A percentile compares a stretch with the other conserved stretches of the same genome.
Conservation (phyloP, 2,797 vertebrate genomes). For the Centropyge bicolor region DNA sequence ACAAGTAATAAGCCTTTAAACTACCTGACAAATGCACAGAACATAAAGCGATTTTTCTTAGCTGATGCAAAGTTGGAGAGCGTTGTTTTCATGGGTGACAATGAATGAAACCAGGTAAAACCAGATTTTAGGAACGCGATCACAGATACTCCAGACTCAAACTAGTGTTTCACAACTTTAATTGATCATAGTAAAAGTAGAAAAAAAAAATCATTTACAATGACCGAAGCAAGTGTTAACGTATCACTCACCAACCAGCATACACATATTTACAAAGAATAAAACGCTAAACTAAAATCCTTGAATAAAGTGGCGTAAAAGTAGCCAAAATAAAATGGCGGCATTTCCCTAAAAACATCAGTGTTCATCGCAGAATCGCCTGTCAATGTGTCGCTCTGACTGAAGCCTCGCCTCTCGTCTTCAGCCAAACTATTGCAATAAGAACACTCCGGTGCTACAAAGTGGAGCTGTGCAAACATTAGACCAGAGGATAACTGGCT, state of each 20-base stretch:
- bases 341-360: constrained; percentile 73
- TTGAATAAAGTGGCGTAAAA: constrained; percentile 63
- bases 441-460: constrained; percentile 25
- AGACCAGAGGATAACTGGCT: constrained; percentile 93
- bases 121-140: background rate
- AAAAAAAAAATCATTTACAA: constrained; percentile 67
- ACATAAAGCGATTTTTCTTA: background rate
- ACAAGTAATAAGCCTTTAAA: background rate
- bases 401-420: constrained; percentile 17
- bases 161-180: constrained; percentile 77
- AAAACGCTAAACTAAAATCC: constrained; percentile 67
- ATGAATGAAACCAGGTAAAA: background rate
- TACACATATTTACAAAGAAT: constrained; percentile 82
- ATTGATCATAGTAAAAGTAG: constrained; percentile 78
- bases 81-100: background rate
- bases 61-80: background rate
- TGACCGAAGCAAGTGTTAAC: constrained; percentile 57
- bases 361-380: constrained; percentile 54
- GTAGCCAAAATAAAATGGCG: constrained; percentile 61
- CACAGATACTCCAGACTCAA: background rate
- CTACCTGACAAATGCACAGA: background rate
- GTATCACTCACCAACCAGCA: constrained; percentile 53
- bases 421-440: constrained; percentile 36
- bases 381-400: constrained; percentile 1
- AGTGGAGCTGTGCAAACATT: constrained; percentile 31